Evolutionary conservation across 2,797 vertebrate genomes (phyloP), one percentile per base, ranked within the genome.

Genomic region (Fistularia tabacaria): DNA sequence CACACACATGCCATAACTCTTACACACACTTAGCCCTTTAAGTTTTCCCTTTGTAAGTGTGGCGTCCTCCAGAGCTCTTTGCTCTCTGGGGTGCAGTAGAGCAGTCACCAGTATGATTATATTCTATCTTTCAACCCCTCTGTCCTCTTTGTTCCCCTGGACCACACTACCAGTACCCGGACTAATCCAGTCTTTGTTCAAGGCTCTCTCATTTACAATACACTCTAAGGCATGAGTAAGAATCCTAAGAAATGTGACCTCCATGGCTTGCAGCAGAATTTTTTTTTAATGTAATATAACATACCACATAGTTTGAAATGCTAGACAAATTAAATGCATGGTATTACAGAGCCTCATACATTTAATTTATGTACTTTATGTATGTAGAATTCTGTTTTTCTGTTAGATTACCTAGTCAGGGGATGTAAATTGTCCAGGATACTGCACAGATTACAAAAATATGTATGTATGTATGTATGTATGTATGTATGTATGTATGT

Each of bases 181-280:
- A 70, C 76, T 86, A 84, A 89, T 87, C 79, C 80, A 51, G 44
- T 71, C 72, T 82, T 84, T 87, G 84, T 86, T 76, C 59, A 49
- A 46, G 54, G 56, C 60, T 59, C 59, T 75, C 74, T 81, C 69
- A 71, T 86, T 82, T 77, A 71, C 74, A 68, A 59, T 11, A 55
- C 59, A 59, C 51, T 63, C 74, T 75, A 73, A 64, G 38, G 46
- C 65, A 57, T 3, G 41, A 63, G 46, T 50, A 56, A 55, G 57
- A 81, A 70, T 66, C 14, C 49, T 7, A 59, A 49, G 64, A 59
- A 62, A 54, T 38, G 7, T 66, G 49, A 36, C 66, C 53, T 68
- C 47, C 55, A 57, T 54, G 54, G 13, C 40, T 57, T 36, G 3
- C 49, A 64, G 37, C 66, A 54, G 49, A 47, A 43, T 49, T 56